A percentile compares a stretch with the other conserved stretches of the same genome.
These are phyloP conservation scores for Geopemphigus sp. DNA, from an alignment of 1,140 invertebrate species.

Conservation along the genomic window DNA sequence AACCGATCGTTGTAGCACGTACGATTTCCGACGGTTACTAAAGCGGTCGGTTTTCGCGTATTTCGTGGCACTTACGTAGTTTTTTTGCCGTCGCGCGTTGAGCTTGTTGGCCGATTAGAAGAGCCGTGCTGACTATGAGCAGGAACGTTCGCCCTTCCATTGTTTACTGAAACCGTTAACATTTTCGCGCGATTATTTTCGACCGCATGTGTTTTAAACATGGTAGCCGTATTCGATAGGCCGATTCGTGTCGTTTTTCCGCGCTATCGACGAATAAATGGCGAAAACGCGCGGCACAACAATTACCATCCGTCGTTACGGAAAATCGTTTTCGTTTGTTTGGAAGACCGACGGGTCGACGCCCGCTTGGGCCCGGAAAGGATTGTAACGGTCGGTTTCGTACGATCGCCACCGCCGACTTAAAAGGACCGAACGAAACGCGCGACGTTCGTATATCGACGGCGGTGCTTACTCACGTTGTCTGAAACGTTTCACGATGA, in stretches of 20 bases:
- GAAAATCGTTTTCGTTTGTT: neutral
- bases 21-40: too few species aligned
- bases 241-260: neutral
- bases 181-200: too few species aligned
- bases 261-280: neutral
- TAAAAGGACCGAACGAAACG: too few species aligned
- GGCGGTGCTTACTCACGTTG: conserved; percentile 24
- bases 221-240: too few species aligned
- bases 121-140: neutral
- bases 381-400: too few species aligned
- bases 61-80: too few species aligned
- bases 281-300: neutral
- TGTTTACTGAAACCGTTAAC: conserved; percentile 25
- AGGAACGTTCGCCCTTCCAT: conserved; percentile 20
- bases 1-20: too few species aligned
- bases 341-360: neutral
- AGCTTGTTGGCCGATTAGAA: conserved; percentile 19
- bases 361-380: too few species aligned
- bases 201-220: too few species aligned
- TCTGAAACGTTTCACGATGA: conserved; percentile 27
- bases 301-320: neutral
- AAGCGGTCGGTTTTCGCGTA: too few species aligned
- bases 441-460: too few species aligned
- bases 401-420: too few species aligned
- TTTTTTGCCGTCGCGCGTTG: conserved; percentile 28